Conservation (phyloP, 2,888 invertebrate genomes). For the Branchinecta sandiegonensis region DNA sequence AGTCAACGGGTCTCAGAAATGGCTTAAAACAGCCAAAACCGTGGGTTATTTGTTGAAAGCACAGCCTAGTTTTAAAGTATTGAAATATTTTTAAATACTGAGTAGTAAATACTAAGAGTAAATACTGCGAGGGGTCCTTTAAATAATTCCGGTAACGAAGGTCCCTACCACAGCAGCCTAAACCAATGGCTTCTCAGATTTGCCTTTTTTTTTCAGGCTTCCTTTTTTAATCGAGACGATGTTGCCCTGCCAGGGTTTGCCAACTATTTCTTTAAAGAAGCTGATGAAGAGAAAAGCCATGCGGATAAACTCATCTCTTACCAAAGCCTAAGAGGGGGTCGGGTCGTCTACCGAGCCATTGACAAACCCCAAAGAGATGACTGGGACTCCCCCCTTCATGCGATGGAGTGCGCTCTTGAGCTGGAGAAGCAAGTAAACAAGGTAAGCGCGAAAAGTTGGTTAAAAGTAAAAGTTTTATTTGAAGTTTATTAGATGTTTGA, state of each 20-base stretch:
- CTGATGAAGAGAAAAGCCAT: slow-evolving; percentile 65
- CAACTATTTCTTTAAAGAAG: slow-evolving; percentile 51
- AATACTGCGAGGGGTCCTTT: too few relatives aligned
- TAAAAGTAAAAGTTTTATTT: too few relatives aligned
- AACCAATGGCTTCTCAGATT: not conserved
- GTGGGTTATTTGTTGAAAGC: too few relatives aligned
- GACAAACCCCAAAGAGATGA: slow-evolving; percentile 46
- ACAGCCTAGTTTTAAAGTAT: too few relatives aligned
- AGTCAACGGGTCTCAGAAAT: too few relatives aligned
- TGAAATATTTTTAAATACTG: too few relatives aligned
- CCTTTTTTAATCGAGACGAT: slow-evolving; percentile 66
- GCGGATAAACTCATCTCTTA: slow-evolving; percentile 57
- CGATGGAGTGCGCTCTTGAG: slow-evolving; percentile 53
- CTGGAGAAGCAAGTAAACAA: slow-evolving; percentile 63
- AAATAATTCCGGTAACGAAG: too few relatives aligned
- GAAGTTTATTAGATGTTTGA: too few relatives aligned
- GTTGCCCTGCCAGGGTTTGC: slow-evolving; percentile 53
- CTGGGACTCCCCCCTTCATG: slow-evolving; percentile 53
- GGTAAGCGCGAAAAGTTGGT: not conserved
- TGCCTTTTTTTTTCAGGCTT: slow-evolving; percentile 41
- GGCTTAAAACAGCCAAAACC: too few relatives aligned
- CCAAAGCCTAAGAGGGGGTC: slow-evolving; percentile 61
- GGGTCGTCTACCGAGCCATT: slow-evolving; percentile 48
- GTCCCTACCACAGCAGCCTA: too few relatives aligned
- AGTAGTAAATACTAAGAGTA: too few relatives aligned